These are phyloP conservation scores for Apistogramma diplotaenia DNA, from an alignment of 2,113 vertebrate species.

Conservation along the genomic window DNA sequence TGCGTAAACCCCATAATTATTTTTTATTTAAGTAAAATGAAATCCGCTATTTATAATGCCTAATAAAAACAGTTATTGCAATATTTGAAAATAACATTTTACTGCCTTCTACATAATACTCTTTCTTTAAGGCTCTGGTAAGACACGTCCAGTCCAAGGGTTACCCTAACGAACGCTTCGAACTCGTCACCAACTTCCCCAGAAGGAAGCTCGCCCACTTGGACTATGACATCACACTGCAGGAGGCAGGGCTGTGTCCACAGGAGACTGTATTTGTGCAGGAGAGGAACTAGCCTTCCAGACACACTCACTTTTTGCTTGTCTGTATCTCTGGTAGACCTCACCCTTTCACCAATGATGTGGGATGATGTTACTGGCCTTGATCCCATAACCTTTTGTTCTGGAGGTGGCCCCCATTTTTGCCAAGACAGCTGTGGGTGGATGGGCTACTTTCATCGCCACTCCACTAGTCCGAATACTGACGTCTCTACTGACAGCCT, in stretches of 20 bases:
- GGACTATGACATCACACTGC: slow-evolving; percentile 98
- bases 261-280: slow-evolving; percentile 99
- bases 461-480: slow-evolving; percentile 48
- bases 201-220: slow-evolving; percentile 96
- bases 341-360: slow-evolving; percentile 53
- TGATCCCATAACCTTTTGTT: slow-evolving; percentile 43
- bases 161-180: slow-evolving; percentile 97
- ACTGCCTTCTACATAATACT: not conserved
- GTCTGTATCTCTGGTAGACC: slow-evolving; percentile 59
- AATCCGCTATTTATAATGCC: not conserved
- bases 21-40: not conserved
- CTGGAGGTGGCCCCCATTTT: slow-evolving; percentile 39
- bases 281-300: slow-evolving; percentile 92
- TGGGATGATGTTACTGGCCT: slow-evolving; percentile 44
- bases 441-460: slow-evolving; percentile 51
- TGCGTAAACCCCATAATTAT: slow-evolving; percentile 60
- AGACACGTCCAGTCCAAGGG: slow-evolving; percentile 96
- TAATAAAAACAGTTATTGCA: not conserved
- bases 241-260: slow-evolving; percentile 97
- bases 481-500: slow-evolving; percentile 44
- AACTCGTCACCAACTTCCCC: slow-evolving; percentile 99
- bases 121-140: slow-evolving; percentile 84
- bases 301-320: slow-evolving; percentile 63
- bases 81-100: not conserved
- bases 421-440: slow-evolving; percentile 41